Conservation (phyloP, 1,140 invertebrate genomes). For the Polypedilum vanderplanki region DNA sequence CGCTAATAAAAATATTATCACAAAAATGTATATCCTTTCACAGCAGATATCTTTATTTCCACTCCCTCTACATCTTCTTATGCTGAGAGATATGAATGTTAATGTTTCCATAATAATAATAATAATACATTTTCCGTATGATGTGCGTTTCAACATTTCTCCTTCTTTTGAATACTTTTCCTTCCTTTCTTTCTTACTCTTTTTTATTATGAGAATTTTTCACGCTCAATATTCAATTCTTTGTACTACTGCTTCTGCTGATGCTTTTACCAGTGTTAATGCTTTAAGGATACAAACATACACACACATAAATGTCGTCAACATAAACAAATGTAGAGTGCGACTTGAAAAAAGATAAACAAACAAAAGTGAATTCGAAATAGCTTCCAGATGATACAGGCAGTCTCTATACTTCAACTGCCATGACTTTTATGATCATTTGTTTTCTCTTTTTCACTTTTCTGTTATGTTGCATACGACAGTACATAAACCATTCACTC, state of each 20-base stretch:
- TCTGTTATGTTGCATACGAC: too few species aligned
- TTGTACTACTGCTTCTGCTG: background rate
- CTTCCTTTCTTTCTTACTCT: background rate
- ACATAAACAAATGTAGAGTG: background rate
- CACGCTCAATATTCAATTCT: slow-evolving; percentile 21
- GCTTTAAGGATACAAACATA: background rate
- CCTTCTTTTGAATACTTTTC: background rate
- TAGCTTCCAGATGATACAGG: background rate
- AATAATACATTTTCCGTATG: slow-evolving; percentile 13
- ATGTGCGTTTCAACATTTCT: slow-evolving; percentile 11
- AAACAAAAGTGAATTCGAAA: background rate
- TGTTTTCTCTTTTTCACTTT: background rate
- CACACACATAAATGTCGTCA: background rate
- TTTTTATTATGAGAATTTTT: slow-evolving; percentile 26
- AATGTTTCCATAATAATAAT: slow-evolving; percentile 9
- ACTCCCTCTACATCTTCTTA: background rate
- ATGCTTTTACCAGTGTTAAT: background rate
- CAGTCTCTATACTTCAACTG: background rate
- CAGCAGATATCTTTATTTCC: background rate
- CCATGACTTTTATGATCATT: background rate
- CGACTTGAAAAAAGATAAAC: background rate
- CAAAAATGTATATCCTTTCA: too few species aligned
- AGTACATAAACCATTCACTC: too few species aligned
- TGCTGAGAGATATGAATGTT: slow-evolving; percentile 9
- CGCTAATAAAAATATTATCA: background rate